phyloP scores from a whole-genome alignment of 2,113 vertebrate genomes.

The Pithys albifrons region DNA sequence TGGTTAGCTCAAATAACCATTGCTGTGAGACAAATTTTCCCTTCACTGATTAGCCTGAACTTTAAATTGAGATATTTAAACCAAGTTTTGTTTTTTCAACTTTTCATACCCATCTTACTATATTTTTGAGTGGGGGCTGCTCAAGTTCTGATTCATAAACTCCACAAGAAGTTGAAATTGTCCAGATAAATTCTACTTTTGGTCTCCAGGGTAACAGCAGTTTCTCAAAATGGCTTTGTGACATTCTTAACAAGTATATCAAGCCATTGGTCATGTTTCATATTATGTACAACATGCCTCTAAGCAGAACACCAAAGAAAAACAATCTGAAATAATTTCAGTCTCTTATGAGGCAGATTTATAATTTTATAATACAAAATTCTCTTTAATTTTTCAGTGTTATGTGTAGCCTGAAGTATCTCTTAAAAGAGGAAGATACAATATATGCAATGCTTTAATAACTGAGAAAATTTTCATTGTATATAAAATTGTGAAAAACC shows the following conservation, averaged over 20 bases:
- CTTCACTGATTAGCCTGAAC: neutral
- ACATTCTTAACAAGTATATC: slow-evolving; percentile 32
- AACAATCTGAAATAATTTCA: neutral
- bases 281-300: neutral
- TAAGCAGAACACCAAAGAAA: slow-evolving; percentile 9
- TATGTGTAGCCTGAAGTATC: neutral
- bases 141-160: neutral
- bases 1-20: neutral
- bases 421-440: neutral
- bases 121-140: neutral
- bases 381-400: neutral
- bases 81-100: neutral
- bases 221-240: slow-evolving; percentile 24
- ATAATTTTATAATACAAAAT: neutral
- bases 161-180: neutral
- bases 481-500: neutral
- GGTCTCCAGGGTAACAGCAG: slow-evolving; percentile 57
- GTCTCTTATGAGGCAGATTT: neutral
- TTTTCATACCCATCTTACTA: neutral
- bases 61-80: neutral
- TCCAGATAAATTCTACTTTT: neutral
- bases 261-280: slow-evolving; percentile 29
- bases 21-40: neutral
- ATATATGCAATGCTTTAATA: neutral
- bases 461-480: neutral